A percentile compares a stretch with the other conserved stretches of the same genome.
phyloP scores from a whole-genome alignment of 1,140 invertebrate genomes.

The Drosophila albomicans region DNA sequence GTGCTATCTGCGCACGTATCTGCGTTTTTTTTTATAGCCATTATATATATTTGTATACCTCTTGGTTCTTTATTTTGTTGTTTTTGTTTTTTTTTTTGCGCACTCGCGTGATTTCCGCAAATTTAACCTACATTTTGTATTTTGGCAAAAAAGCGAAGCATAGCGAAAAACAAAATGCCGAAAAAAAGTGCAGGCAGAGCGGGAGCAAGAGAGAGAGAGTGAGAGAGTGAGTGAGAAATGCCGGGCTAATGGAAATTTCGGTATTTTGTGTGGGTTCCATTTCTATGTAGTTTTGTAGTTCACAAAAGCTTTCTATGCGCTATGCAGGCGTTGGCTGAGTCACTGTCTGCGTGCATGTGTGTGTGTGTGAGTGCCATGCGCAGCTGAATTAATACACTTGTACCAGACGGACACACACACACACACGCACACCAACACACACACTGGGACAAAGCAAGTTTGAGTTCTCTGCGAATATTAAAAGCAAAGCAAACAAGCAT shows the following conservation, averaged over 20 bases:
- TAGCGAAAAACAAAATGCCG: constrained; percentile 47
- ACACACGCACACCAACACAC: constrained; percentile 12
- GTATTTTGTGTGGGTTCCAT: constrained; percentile 29
- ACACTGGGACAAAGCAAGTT: constrained; percentile 26
- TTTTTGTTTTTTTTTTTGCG: constrained; percentile 31
- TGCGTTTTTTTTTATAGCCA: constrained; percentile 57
- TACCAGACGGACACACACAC: constrained; percentile 30
- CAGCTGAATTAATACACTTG: constrained; percentile 68
- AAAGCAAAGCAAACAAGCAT: constrained; percentile 78
- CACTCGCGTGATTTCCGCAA: constrained; percentile 77
- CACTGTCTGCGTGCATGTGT: constrained; percentile 6
- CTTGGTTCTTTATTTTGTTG: constrained; percentile 5
- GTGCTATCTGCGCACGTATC: constrained; percentile 74
- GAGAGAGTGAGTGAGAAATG: not conserved
- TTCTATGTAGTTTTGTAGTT: constrained; percentile 14
- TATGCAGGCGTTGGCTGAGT: constrained; percentile 31
- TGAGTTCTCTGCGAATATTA: constrained; percentile 52
- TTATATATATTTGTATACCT: constrained; percentile 65
- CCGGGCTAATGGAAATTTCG: constrained; percentile 1
- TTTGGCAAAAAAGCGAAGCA: constrained; percentile 50
- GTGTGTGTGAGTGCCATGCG: constrained; percentile 33
- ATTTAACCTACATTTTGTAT: constrained; percentile 79
- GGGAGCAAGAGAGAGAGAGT: constrained; percentile 1
- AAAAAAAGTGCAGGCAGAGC: constrained; percentile 41
- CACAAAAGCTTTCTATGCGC: constrained; percentile 32